Conservation (phyloP, 1,140 invertebrate species). For the Panulirus ornatus region DNA sequence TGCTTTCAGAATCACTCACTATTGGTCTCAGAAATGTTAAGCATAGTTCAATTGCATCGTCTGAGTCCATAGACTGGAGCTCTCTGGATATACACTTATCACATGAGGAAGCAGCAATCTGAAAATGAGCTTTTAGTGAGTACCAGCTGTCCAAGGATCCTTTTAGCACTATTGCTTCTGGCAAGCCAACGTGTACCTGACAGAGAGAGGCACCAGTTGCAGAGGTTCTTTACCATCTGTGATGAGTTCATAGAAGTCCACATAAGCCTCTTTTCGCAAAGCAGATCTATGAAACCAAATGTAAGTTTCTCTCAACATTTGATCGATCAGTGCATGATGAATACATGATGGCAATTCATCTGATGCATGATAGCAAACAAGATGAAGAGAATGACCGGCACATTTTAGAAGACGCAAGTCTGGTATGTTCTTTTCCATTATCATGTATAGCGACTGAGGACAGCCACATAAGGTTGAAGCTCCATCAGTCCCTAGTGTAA, state of each 20-base stretch:
- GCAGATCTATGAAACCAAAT: constrained; percentile 45
- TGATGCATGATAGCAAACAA: constrained; percentile 29
- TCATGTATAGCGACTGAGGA: too few relatives aligned
- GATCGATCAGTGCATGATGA: constrained; percentile 36
- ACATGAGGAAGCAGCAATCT: constrained; percentile 43
- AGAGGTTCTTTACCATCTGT: constrained; percentile 41
- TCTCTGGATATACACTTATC: constrained; percentile 50
- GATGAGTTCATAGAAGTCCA: constrained; percentile 43
- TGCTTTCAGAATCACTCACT: constrained; percentile 28
- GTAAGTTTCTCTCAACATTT: too few relatives aligned
- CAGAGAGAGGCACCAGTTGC: constrained; percentile 38
- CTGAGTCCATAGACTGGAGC: constrained; percentile 34
- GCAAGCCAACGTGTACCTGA: constrained; percentile 50
- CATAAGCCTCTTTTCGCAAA: constrained; percentile 38
- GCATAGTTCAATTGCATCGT: constrained; percentile 41
- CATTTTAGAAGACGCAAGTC: constrained; percentile 28
- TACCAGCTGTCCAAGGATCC: too few relatives aligned
- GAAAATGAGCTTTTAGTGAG: too few relatives aligned
- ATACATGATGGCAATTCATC: too few relatives aligned
- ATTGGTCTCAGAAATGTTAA: constrained; percentile 48
- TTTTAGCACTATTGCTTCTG: constrained; percentile 53
- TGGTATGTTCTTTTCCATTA: constrained; percentile 7
- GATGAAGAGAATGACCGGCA: constrained; percentile 38
- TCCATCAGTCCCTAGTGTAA: constrained; percentile 56
- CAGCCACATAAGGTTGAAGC: constrained; percentile 39